These are phyloP conservation scores for Synanthedon andrenaeformis DNA, from an alignment of 2,888 invertebrate genomes.

Conservation along the genomic window DNA sequence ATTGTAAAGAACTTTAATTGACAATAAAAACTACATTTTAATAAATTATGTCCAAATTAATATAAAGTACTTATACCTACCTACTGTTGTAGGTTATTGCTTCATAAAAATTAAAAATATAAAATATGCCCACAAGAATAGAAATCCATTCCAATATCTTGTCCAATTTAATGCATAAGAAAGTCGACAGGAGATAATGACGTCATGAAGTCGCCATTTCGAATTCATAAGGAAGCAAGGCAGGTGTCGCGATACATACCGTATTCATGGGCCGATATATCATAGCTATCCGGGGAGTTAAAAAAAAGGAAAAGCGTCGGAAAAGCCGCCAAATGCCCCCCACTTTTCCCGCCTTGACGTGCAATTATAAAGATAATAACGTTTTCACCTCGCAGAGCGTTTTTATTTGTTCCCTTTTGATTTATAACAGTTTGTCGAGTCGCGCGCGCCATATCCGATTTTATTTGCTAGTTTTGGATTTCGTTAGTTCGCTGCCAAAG, in stretches of 20 bases:
- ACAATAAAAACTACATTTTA: too few relatives aligned
- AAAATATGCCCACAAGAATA: too few relatives aligned
- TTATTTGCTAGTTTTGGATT: constrained; percentile 2
- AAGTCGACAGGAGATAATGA: constrained; percentile 34
- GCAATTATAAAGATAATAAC: constrained; percentile 71
- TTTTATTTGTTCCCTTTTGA: constrained; percentile 65
- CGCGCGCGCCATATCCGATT: constrained; percentile 16
- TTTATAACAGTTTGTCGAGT: constrained; percentile 53
- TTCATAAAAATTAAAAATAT: too few relatives aligned
- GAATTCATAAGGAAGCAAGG: constrained; percentile 56
- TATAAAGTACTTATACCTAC: too few relatives aligned
- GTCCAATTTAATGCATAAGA: constrained; percentile 20
- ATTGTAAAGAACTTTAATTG: too few relatives aligned
- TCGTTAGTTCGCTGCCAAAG: background rate
- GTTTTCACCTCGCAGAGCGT: constrained; percentile 59
- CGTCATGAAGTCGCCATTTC: constrained; percentile 47
- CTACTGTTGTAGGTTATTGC: too few relatives aligned
- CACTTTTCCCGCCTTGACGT: constrained; percentile 58
- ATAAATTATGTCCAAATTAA: too few relatives aligned
- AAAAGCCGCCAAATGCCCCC: constrained; percentile 30
- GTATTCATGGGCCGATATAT: constrained; percentile 68
- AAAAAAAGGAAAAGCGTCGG: constrained; percentile 31
- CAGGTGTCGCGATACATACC: constrained; percentile 62
- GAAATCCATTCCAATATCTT: constrained; percentile 15
- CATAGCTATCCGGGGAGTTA: constrained; percentile 34